A percentile compares a stretch with the other conserved stretches of the same genome.
phyloP scores from a whole-genome alignment of 2,113 vertebrate species.

The Trogon surrucura region DNA sequence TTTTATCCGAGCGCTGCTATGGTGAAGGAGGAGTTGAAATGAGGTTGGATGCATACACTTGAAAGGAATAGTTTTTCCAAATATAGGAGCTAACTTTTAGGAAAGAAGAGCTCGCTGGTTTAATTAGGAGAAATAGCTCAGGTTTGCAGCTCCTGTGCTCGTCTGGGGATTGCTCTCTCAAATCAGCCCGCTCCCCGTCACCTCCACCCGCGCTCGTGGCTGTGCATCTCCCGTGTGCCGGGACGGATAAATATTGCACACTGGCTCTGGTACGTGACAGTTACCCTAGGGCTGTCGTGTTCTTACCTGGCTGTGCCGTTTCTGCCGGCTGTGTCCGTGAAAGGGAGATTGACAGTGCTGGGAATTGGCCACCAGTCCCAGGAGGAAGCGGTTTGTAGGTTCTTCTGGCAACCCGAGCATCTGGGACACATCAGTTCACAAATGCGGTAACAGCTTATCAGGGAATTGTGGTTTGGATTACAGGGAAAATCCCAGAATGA shows the following conservation, averaged over 20 bases:
- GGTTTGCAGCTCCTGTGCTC: not conserved
- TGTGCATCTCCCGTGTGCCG: not conserved
- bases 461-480: slow-evolving; percentile 58
- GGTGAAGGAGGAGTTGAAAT: not conserved
- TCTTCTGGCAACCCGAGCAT: not conserved
- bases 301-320: not conserved
- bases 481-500: slow-evolving; percentile 8
- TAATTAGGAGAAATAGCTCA: not conserved
- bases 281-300: not conserved
- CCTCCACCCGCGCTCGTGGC: not conserved
- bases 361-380: not conserved
- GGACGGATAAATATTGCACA: not conserved
- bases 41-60: not conserved
- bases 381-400: not conserved
- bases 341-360: slow-evolving; percentile 3
- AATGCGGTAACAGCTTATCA: not conserved
- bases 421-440: not conserved
- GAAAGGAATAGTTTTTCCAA: not conserved
- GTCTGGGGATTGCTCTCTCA: not conserved
- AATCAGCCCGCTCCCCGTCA: not conserved
- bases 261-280: not conserved
- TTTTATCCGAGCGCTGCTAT: not conserved
- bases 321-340: not conserved
- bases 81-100: not conserved
- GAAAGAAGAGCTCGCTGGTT: not conserved